These are phyloP conservation scores for Gandaritis pyraliata DNA, from an alignment of 2,888 invertebrate genomes.

Conservation along the genomic window DNA sequence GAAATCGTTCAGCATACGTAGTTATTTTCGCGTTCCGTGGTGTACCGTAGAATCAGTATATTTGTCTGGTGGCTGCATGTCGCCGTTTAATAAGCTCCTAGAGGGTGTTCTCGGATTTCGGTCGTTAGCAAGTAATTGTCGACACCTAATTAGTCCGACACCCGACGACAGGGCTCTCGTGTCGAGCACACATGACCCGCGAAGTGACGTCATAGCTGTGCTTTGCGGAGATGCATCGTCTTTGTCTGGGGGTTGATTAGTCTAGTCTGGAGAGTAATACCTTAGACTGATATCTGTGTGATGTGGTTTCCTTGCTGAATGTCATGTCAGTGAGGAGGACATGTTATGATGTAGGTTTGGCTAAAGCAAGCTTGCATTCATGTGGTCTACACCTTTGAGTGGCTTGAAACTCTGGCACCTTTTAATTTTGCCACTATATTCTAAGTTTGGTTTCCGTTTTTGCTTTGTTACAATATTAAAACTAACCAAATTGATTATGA, in stretches of 20 bases:
- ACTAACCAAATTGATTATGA: no score
- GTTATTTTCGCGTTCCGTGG: constrained; percentile 14
- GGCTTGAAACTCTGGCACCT: no score
- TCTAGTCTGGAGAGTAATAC: constrained; percentile 20
- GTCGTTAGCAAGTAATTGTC: constrained; percentile 79
- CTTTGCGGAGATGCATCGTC: constrained; percentile 20
- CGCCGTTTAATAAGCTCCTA: constrained; percentile 72
- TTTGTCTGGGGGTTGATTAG: constrained; percentile 29
- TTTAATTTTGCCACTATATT: no score
- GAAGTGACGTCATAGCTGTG: constrained; percentile 46
- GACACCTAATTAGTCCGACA: constrained; percentile 77
- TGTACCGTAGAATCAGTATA: constrained; percentile 25
- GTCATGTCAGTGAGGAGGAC: not conserved
- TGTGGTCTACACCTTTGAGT: no score
- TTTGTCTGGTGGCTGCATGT: constrained; percentile 51
- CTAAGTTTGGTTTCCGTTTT: no score
- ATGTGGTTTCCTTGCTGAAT: constrained; percentile 5
- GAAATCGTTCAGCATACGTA: not conserved
- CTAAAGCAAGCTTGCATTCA: not conserved
- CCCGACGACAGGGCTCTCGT: constrained; percentile 65
- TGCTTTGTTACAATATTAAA: no score
- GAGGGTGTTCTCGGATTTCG: constrained; percentile 68
- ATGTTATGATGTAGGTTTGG: not conserved
- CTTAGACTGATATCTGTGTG: constrained; percentile 13
- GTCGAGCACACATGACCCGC: constrained; percentile 73